Base-by-base conservation (phyloP, 2,888 invertebrate species). In the Pollenia angustigena region DNA sequence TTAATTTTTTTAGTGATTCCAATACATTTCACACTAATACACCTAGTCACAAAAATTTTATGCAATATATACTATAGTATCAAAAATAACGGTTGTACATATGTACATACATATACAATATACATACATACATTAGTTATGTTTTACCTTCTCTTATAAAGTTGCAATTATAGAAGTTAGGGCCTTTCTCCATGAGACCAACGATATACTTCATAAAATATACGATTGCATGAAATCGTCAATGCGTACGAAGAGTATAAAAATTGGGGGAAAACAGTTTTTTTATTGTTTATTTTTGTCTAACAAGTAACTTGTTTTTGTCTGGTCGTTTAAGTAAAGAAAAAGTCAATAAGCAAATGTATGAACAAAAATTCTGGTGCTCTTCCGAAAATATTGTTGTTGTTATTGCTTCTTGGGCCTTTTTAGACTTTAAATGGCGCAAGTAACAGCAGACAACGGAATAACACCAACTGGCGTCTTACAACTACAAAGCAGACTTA, bases 301-400 rank as follows among this genome's bases (percentile, higher is more conserved):
- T 81, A 75, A 75, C 50, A 60, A 79, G 64, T 54, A 80, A 71
- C 71, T 50, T 74, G 85, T 72, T 85, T 66, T 62, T 72, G 50
- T 79, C 58, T 79, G 18, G 23, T 40, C 40, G 42, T 58, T 68
- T 78, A 7, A 56, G 46, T 12, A 79, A 50, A 48, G n/a, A 44
- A 64, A 58, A 44, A 46, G 1, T 7, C 1, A 18, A 46, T 14
- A 44, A 44, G 18, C 12, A 58, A 62, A 4, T 54, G 23, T 32
- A 52, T 50, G 42, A 80, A 71, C 11, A 14, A 14, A 62, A 44
- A 18, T 64, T 16, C n/a, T 16, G 16, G 32, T 40, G 16, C 44
- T 60, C 42, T 85, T 66, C n/a, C 64, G 62, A 64, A 69, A 75
- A 80, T 42, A 72, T 58, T 44, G n/a, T 50, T 66, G 7, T 74